Conservation (phyloP, 2,888 invertebrate genomes). For the Lysandra bellargus region DNA sequence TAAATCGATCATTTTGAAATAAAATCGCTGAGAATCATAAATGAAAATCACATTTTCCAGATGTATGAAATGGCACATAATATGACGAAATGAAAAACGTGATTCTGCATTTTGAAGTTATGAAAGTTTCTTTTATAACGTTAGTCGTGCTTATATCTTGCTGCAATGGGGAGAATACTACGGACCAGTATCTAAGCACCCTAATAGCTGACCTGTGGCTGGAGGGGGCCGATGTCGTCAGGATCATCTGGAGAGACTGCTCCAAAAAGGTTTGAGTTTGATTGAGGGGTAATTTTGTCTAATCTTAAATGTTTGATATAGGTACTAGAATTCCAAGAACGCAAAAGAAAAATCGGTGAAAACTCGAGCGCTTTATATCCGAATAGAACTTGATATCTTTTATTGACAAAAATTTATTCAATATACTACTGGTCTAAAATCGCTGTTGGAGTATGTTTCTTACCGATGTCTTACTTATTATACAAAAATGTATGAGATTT, state of each 20-base stretch:
- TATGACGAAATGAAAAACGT: conserved; percentile 52
- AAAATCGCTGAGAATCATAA: neutral
- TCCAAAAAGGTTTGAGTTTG: conserved; percentile 65
- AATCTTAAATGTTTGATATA: neutral
- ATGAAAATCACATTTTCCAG: conserved; percentile 31
- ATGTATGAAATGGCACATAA: conserved; percentile 54
- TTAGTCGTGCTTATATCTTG: conserved; percentile 48
- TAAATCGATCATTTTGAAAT: conserved; percentile 10
- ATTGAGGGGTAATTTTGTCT: neutral
- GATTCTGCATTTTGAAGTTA: conserved; percentile 50
- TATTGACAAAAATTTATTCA: too few relatives aligned
- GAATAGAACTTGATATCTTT: too few relatives aligned
- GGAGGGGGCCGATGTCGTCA: conserved; percentile 68
- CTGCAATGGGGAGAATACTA: conserved; percentile 56
- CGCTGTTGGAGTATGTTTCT: too few relatives aligned
- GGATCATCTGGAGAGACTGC: conserved; percentile 75
- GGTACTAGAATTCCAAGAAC: neutral
- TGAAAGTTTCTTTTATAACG: conserved; percentile 51
- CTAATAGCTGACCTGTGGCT: conserved; percentile 74
- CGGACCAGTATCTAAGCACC: conserved; percentile 62
- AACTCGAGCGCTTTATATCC: too few relatives aligned
- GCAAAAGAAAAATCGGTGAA: too few relatives aligned
- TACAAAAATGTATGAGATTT: too few relatives aligned
- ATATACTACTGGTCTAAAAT: too few relatives aligned
- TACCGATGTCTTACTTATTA: too few relatives aligned